Conservation (phyloP, 2,797 vertebrate genomes). For the Tangara arthus region DNA sequence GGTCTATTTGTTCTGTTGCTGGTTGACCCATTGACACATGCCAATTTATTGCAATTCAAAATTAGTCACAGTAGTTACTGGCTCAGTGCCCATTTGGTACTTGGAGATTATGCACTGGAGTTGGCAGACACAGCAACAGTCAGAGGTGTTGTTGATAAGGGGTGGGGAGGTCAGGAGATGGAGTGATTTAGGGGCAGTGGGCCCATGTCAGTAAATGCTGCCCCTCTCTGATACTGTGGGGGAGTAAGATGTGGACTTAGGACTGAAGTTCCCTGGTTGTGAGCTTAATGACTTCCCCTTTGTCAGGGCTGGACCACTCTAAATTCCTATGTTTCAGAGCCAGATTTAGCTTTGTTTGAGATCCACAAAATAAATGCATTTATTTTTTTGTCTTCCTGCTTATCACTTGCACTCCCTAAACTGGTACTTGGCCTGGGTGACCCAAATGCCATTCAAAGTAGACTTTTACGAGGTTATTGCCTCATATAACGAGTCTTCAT, state of each 20-base stretch:
- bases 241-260: neutral
- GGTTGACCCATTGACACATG: neutral
- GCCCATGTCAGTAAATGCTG: neutral
- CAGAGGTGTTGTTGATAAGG: neutral
- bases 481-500: neutral
- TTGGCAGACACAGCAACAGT: neutral
- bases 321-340: neutral
- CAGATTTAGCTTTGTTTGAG: neutral
- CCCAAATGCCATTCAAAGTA: neutral
- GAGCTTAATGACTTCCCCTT: neutral
- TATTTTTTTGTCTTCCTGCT: neutral
- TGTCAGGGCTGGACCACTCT: neutral
- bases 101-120: neutral
- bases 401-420: neutral
- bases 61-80: constrained; percentile 10
- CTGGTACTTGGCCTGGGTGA: neutral
- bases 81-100: neutral
- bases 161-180: neutral
- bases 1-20: neutral
- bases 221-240: neutral
- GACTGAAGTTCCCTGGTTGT: neutral
- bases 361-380: neutral
- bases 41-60: constrained; percentile 2
- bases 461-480: neutral
- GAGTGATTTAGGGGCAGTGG: neutral